Percentiles rank a stretch among this genome's conserved stretches.
phyloP scores from a whole-genome alignment of 2,113 vertebrate genomes.

The Onychostoma macrolepis region DNA sequence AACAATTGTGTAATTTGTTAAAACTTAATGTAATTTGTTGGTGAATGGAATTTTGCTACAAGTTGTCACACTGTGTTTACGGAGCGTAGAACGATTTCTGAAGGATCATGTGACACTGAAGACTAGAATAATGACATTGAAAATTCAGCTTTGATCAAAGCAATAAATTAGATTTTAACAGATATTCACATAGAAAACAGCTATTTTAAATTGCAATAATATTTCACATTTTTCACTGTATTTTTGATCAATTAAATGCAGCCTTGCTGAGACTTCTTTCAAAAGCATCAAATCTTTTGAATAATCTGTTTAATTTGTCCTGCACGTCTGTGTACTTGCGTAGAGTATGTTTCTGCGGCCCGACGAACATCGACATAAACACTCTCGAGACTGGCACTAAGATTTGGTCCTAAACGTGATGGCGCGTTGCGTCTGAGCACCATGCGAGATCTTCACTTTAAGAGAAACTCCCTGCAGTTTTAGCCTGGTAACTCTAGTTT shows the following conservation, averaged over 20 bases:
- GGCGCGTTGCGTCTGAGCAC: conserved; percentile 48
- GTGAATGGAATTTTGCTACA: neutral
- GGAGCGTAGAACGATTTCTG: neutral
- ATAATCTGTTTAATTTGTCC: neutral
- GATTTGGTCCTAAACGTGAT: conserved; percentile 50
- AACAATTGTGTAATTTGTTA: too few species aligned
- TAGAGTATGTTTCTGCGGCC: conserved; percentile 21
- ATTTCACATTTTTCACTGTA: neutral
- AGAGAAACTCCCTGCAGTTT: conserved; percentile 2
- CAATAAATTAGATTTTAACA: neutral
- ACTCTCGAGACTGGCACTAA: conserved; percentile 29
- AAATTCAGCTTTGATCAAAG: neutral
- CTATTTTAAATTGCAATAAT: neutral
- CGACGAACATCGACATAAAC: neutral
- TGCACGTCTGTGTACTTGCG: neutral
- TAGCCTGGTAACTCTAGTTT: neutral
- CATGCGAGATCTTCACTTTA: conserved; percentile 16
- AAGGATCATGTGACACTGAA: neutral
- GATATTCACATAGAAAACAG: neutral
- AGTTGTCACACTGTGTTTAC: too few species aligned
- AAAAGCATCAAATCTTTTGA: neutral
- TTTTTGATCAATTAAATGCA: neutral
- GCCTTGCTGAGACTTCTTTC: neutral
- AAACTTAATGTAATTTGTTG: neutral
- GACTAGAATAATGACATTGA: neutral